Evolutionary conservation across 2,888 invertebrate species (phyloP), one percentile per base, ranked within the genome.

Genomic region (Shargacucullia verbasci): DNA sequence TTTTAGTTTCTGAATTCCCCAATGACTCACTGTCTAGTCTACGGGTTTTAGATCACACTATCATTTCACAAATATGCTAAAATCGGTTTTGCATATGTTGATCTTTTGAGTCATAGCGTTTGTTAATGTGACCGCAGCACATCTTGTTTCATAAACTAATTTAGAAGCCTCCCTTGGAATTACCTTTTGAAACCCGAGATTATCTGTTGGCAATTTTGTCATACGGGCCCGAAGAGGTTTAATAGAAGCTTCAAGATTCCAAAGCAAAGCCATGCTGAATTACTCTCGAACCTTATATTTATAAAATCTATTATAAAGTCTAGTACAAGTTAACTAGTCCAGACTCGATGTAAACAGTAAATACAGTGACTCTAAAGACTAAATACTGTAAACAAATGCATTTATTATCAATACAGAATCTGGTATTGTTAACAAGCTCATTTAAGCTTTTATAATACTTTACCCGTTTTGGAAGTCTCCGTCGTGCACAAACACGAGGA

Each of bases 401-500:
- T 64, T 64, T 41, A 31, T 34, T 12, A 53, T 25, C 40, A 38
- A 13, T 46, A 47, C 41, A n/a, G 29, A 41, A 38, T 12, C 27
- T 25, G n/a, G 25, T 14, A 38, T 54, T 13, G 29, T 46, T 46
- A 11, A 8, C 34, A 37, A 14, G 52, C 35, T 38, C 25, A 12
- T 38, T 39, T 20, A 31, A 20, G 10, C 38, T 15, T n/a, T 35
- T n/a, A 6, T 14, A 41, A 9, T 43, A 41, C 41, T 44, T 78
- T 80, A 92, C 92, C 92, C 92, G 37, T 70, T 83, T 48, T 86
- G 85, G 59, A 89, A 94, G 33, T 84, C 84, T 14, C 94, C 95
- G n/a, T 86, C 93, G 63, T 95, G 95, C 25, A 95, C 83, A 11
- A 91, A 76, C 11, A 94, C 87, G 7, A 92, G 59, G 6, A 92